Conservation (phyloP, 1,140 invertebrate species). For the Triops cancriformis region DNA sequence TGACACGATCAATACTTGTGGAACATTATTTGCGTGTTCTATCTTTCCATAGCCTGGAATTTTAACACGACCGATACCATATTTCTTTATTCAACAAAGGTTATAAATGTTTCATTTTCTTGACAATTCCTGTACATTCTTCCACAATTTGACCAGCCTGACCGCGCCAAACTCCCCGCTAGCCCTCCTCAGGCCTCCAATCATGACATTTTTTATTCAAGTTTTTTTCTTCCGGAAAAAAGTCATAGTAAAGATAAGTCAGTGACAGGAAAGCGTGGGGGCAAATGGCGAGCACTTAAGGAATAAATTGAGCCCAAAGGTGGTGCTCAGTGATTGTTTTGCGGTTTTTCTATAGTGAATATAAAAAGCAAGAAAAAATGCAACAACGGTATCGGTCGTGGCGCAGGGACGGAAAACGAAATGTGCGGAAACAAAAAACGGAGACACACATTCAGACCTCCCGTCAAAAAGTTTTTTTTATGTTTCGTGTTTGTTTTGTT, state of each 20-base stretch:
- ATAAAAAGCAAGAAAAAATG: not conserved
- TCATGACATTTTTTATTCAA: not conserved
- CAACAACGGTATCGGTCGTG: conserved; percentile 9
- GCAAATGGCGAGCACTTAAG: conserved; percentile 4
- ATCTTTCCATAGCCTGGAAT: not conserved
- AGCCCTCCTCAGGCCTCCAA: conserved; percentile 11
- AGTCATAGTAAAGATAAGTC: conserved; percentile 14
- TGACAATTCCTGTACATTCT: conserved; percentile 8
- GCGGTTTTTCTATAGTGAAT: not conserved
- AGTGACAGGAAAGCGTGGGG: conserved; percentile 12
- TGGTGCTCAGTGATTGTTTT: not conserved
- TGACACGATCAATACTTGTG: not conserved
- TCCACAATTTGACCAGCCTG: not conserved
- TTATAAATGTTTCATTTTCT: not conserved
- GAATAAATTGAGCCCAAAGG: not conserved
- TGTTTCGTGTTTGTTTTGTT: not conserved
- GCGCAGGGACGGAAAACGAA: conserved; percentile 8
- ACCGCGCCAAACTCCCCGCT: conserved; percentile 6
- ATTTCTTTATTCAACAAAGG: not conserved
- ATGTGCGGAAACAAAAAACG: not conserved
- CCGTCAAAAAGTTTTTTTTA: not conserved
- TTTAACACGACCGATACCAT: conserved; percentile 13
- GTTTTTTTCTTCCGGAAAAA: not conserved
- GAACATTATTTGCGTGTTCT: not conserved
- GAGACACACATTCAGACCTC: conserved; percentile 9